These are phyloP conservation scores for Mesocricetus auratus DNA, from an alignment of 2,113 vertebrate species.

Conservation along the genomic window DNA sequence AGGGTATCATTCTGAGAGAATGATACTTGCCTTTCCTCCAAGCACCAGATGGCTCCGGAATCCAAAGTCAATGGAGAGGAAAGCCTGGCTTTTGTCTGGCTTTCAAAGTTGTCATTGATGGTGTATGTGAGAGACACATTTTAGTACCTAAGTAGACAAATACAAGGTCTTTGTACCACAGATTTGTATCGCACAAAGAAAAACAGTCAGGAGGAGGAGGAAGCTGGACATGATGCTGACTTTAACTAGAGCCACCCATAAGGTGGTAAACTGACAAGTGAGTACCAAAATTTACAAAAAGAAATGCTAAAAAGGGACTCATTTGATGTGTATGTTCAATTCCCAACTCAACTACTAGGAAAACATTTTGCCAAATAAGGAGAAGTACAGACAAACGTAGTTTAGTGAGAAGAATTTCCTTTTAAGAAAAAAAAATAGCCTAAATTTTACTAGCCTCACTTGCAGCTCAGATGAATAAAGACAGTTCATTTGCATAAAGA, in stretches of 20 bases:
- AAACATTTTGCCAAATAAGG: constrained; percentile 21
- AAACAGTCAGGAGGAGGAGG: neutral
- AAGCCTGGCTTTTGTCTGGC: constrained; percentile 55
- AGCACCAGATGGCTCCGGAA: constrained; percentile 61
- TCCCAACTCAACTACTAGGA: constrained; percentile 5
- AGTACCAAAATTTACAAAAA: neutral
- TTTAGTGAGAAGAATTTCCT: neutral
- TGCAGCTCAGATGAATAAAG: constrained; percentile 39
- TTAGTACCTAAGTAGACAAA: constrained; percentile 30
- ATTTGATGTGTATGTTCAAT: neutral
- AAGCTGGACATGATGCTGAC: neutral
- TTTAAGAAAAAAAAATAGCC: neutral
- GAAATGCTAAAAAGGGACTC: neutral
- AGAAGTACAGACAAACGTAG: constrained; percentile 22
- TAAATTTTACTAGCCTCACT: neutral
- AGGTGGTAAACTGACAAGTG: neutral
- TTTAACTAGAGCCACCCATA: neutral
- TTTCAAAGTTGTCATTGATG: constrained; percentile 39
- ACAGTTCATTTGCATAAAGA: constrained; percentile 39
- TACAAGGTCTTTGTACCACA: constrained; percentile 9
- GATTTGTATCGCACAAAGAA: neutral
- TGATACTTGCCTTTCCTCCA: constrained; percentile 40
- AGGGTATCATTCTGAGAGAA: constrained; percentile 54
- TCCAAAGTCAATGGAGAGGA: constrained; percentile 67
- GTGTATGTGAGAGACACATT: constrained; percentile 49